Evolutionary conservation across 2,888 invertebrate genomes (phyloP).

Genomic region (Ichneumon xanthorius): DNA sequence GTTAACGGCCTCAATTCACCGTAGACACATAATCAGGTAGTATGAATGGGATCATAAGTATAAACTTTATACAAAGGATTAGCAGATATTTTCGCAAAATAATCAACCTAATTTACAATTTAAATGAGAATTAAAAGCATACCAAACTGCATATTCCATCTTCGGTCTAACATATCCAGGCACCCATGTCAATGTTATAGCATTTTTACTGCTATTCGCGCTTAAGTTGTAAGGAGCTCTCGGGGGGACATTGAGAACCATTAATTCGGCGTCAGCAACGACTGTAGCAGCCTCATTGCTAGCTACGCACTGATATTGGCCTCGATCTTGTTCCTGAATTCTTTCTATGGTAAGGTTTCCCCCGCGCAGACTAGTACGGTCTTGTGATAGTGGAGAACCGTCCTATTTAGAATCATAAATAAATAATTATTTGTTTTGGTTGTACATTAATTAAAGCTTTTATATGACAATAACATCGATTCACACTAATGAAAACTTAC

Average conservation of each 20-base stretch:
- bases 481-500: constrained; percentile 82
- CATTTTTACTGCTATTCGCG: constrained; percentile 90
- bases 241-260: constrained; percentile 95
- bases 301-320: constrained; percentile 93
- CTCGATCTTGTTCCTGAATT: constrained; percentile 94
- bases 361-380: constrained; percentile 89
- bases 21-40: background rate
- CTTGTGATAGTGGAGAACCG: constrained; percentile 89
- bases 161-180: constrained; percentile 92
- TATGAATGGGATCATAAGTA: background rate
- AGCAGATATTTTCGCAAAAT: background rate
- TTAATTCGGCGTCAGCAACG: constrained; percentile 91
- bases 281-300: constrained; percentile 96
- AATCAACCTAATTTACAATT: background rate
- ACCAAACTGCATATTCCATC: constrained; percentile 94
- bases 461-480: background rate
- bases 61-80: background rate
- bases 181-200: constrained; percentile 93
- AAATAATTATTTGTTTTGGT: constrained; percentile 11
- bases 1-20: background rate
- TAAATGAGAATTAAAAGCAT: constrained; percentile 61
- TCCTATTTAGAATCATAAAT: constrained; percentile 87
- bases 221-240: constrained; percentile 95
- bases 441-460: background rate
- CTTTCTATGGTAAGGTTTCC: constrained; percentile 94